Conservation (phyloP, 2,113 vertebrate species). For the Dendrocopos noguchii region DNA sequence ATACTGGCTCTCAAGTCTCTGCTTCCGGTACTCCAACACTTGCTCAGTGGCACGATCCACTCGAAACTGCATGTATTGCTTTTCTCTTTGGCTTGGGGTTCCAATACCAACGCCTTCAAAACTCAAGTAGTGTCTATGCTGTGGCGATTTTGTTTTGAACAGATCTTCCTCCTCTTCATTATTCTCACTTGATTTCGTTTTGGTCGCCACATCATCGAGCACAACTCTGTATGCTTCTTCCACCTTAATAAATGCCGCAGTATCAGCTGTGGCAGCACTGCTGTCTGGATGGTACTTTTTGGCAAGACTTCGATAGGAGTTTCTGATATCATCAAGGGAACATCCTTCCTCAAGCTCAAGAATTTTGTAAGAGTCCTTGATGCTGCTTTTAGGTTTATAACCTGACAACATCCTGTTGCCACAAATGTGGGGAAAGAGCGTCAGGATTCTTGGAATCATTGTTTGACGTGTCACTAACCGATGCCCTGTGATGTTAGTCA, state of each 20-base stretch:
- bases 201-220: constrained; percentile 74
- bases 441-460: constrained; percentile 41
- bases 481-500: constrained; percentile 41
- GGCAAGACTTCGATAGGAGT: constrained; percentile 85
- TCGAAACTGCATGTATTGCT: constrained; percentile 89
- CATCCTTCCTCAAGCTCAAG: constrained; percentile 78
- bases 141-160: constrained; percentile 74
- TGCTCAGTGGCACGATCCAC: constrained; percentile 88
- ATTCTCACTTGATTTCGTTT: background rate
- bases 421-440: background rate
- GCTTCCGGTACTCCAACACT: constrained; percentile 86
- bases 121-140: constrained; percentile 93
- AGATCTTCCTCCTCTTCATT: constrained; percentile 76
- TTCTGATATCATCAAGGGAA: constrained; percentile 81
- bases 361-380: constrained; percentile 75
- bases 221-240: constrained; percentile 89
- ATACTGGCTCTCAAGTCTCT: constrained; percentile 78
- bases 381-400: constrained; percentile 40
- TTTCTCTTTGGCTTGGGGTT: constrained; percentile 91
- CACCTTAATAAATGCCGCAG: constrained; percentile 81
- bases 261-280: constrained; percentile 78
- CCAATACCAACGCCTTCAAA: constrained; percentile 91
- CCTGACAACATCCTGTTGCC: constrained; percentile 57
- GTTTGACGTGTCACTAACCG: background rate
- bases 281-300: constrained; percentile 94